These are phyloP conservation scores for Hassar affinis DNA, from an alignment of 2,113 vertebrate species.

Conservation along the genomic window DNA sequence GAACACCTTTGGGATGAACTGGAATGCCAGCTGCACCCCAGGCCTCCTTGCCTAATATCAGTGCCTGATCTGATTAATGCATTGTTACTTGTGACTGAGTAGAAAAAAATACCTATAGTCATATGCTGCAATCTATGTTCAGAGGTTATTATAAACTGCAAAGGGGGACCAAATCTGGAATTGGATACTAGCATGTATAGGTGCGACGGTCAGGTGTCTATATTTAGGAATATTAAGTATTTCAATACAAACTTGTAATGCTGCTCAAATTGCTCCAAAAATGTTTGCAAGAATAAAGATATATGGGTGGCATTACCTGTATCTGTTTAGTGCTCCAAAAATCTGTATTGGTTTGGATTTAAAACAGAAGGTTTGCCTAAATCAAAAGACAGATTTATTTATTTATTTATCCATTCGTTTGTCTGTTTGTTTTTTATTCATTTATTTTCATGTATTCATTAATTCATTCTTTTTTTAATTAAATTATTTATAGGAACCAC, in stretches of 20 bases:
- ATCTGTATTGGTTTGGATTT: background rate
- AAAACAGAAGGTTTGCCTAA: background rate
- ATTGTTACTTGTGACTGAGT: background rate
- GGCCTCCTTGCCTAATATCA: background rate
- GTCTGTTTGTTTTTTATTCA: no score
- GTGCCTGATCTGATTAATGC: background rate
- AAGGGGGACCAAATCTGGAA: background rate
- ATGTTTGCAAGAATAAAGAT: background rate
- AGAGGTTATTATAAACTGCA: background rate
- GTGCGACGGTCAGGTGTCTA: background rate
- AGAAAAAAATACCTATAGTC: background rate
- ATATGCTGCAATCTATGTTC: background rate
- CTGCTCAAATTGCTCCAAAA: background rate
- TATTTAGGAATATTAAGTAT: background rate
- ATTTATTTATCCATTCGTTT: background rate
- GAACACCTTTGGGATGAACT: background rate
- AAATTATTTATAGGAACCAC: background rate
- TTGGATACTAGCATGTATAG: background rate
- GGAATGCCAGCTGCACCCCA: background rate
- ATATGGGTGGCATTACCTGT: background rate
- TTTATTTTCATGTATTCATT: background rate
- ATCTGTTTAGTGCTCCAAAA: background rate
- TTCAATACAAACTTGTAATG: background rate
- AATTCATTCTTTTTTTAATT: background rate
- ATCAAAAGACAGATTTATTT: background rate